Conservation (phyloP, 2,888 invertebrate genomes). For the Esperia sulphurella region DNA sequence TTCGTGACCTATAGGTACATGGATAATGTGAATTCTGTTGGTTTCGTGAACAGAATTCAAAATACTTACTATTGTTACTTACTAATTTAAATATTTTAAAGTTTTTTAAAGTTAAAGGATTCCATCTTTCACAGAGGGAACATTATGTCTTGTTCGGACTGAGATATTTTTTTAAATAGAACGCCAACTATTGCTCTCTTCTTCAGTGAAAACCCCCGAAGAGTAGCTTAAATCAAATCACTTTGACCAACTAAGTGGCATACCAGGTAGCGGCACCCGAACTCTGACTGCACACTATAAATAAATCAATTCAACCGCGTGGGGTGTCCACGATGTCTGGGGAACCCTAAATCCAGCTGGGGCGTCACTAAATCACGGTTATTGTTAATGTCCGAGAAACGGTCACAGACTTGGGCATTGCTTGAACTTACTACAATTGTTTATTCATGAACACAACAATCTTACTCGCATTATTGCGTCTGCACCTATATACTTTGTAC, state of each 20-base stretch:
- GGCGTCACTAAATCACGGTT: conserved; percentile 66
- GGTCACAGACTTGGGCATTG: background rate
- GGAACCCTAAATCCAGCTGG: conserved; percentile 62
- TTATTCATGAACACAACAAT: background rate
- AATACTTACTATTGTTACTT: too few species aligned
- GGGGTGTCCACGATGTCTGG: conserved; percentile 62
- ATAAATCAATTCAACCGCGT: conserved; percentile 67
- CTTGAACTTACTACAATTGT: background rate
- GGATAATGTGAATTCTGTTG: too few species aligned
- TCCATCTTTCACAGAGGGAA: too few species aligned
- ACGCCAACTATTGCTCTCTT: too few species aligned
- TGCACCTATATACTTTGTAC: too few species aligned
- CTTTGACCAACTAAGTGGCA: conserved; percentile 42
- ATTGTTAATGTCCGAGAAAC: conserved; percentile 48
- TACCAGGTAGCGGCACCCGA: conserved; percentile 45
- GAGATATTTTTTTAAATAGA: too few species aligned
- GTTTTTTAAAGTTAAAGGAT: too few species aligned
- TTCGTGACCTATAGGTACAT: too few species aligned
- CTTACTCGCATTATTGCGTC: too few species aligned
- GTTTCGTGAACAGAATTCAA: too few species aligned
- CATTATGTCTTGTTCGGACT: too few species aligned
- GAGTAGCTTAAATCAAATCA: conserved; percentile 30
- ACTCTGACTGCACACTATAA: conserved; percentile 40
- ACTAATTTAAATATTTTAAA: too few species aligned
- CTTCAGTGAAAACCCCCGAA: background rate